Evolutionary conservation across 2,888 invertebrate species (phyloP).

Genomic region (Subacronicta megacephala): DNA sequence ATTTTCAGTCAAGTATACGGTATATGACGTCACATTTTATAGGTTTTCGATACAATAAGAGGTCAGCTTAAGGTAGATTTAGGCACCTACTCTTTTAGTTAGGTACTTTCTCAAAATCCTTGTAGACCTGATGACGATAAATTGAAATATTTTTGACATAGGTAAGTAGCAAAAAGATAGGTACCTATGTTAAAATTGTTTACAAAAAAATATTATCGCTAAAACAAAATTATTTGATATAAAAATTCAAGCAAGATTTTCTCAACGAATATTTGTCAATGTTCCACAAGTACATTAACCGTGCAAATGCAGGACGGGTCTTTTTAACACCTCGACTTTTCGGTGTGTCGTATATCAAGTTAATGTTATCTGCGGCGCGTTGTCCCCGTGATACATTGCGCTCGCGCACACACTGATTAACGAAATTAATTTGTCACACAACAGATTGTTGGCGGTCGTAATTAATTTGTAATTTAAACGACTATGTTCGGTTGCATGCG

Average conservation of each 20-base stretch:
- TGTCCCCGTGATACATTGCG: conserved; percentile 86
- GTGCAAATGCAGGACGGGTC: conserved; percentile 60
- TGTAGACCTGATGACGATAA: too few relatives aligned
- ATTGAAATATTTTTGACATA: too few relatives aligned
- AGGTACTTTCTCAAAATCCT: too few relatives aligned
- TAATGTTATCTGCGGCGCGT: conserved; percentile 82
- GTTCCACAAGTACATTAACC: conserved; percentile 67
- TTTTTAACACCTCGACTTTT: conserved; percentile 76
- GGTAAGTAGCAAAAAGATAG: too few relatives aligned
- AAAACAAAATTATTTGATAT: neutral
- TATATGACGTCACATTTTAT: too few relatives aligned
- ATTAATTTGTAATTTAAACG: conserved; percentile 74
- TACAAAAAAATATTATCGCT: neutral
- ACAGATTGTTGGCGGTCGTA: conserved; percentile 66
- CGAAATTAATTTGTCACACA: conserved; percentile 86
- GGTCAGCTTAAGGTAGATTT: too few relatives aligned
- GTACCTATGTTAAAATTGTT: too few relatives aligned
- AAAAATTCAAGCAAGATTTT: conserved; percentile 33
- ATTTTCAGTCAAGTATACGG: too few relatives aligned
- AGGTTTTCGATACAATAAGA: too few relatives aligned
- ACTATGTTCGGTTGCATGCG: conserved; percentile 54
- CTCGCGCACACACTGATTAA: conserved; percentile 81
- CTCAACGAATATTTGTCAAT: conserved; percentile 61
- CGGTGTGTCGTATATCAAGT: conserved; percentile 82
- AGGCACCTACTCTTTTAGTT: too few relatives aligned